Percentiles rank a stretch among this genome's conserved stretches.
Conservation (phyloP, 2,113 vertebrate genomes). For the Equus przewalskii region DNA sequence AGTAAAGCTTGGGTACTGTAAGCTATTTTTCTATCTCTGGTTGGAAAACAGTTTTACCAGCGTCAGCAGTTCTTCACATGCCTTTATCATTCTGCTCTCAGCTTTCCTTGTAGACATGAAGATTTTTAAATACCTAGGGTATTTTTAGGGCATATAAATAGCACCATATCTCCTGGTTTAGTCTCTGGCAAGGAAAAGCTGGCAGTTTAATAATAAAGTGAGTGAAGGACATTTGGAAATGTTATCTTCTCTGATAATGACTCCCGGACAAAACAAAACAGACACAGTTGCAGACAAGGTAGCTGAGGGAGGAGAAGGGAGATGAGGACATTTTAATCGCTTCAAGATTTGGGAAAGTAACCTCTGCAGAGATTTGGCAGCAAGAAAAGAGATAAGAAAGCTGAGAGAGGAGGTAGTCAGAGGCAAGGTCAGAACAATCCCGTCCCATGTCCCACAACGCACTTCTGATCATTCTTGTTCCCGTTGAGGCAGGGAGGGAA, state of each 20-base stretch:
- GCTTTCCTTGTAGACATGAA: not conserved
- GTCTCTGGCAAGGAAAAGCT: not conserved
- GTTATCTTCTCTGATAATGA: not conserved
- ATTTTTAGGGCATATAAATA: not conserved
- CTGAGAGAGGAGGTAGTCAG: not conserved
- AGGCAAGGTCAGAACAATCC: not conserved
- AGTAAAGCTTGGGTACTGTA: not conserved
- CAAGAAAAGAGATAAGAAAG: not conserved
- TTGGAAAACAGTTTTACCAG: not conserved
- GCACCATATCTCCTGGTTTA: not conserved
- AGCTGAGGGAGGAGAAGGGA: not conserved
- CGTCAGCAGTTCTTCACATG: not conserved
- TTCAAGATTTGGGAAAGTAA: not conserved
- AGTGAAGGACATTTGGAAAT: conserved; percentile 4
- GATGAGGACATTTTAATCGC: not conserved
- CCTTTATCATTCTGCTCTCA: not conserved
- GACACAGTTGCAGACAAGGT: not conserved
- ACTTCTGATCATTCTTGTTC: not conserved
- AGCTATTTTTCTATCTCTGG: conserved; percentile 46
- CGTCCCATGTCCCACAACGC: not conserved
- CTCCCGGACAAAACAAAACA: not conserved
- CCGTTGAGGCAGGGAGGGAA: not conserved
- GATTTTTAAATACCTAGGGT: not conserved
- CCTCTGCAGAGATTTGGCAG: not conserved
- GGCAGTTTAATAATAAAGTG: not conserved